Percentiles rank a stretch among this genome's conserved stretches.
Evolutionary conservation across 2,888 invertebrate species (phyloP).

Genomic region (Agrypnus murinus): DNA sequence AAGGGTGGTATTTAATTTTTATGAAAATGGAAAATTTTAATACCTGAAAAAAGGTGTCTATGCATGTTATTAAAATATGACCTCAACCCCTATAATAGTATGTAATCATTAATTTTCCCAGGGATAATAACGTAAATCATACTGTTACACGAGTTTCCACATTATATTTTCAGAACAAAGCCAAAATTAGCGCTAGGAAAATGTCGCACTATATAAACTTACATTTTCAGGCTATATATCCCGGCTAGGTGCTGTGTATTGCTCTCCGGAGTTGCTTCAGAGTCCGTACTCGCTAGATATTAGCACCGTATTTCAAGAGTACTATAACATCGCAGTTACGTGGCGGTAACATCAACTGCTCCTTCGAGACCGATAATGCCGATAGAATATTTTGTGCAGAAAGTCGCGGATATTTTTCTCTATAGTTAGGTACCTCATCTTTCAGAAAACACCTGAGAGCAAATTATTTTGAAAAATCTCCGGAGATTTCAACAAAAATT

Average conservation of each 20-base stretch:
- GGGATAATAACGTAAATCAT: no score
- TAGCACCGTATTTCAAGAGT: slow-evolving; percentile 67
- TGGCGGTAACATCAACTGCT: slow-evolving; percentile 63
- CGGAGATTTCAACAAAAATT: not conserved
- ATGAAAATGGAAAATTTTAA: no score
- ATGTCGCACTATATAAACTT: slow-evolving; percentile 28
- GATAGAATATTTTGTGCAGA: slow-evolving; percentile 65
- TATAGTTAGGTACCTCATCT: slow-evolving; percentile 34
- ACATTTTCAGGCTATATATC: slow-evolving; percentile 42
- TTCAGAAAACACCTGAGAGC: slow-evolving; percentile 40
- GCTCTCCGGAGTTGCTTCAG: slow-evolving; percentile 43
- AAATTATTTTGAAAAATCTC: slow-evolving; percentile 33
- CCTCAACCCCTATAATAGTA: no score
- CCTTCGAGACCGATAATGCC: slow-evolving; percentile 67
- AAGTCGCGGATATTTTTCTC: slow-evolving; percentile 52
- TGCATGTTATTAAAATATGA: no score
- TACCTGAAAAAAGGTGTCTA: no score
- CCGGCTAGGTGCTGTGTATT: slow-evolving; percentile 37
- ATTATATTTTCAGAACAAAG: slow-evolving; percentile 21
- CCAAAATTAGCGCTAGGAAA: slow-evolving; percentile 32
- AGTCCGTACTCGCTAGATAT: slow-evolving; percentile 60
- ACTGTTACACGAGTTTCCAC: no score
- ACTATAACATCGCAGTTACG: slow-evolving; percentile 61
- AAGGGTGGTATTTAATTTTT: no score
- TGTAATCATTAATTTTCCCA: no score